A percentile compares a stretch with the other conserved stretches of the same genome.
Evolutionary conservation across 2,113 vertebrate genomes (phyloP).

Genomic region (Silurus meridionalis): DNA sequence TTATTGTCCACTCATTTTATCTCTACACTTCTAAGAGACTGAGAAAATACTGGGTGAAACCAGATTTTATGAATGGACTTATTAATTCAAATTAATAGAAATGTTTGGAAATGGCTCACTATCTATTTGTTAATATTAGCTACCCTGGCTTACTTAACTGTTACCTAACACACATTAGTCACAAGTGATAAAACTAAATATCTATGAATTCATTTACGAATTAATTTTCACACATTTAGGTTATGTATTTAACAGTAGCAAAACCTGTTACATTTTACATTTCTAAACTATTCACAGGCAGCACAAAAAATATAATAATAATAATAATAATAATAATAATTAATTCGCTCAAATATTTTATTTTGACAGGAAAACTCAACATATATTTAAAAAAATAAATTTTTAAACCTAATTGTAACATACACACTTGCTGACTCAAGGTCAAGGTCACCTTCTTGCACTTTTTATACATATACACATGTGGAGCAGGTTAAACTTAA

Average conservation of each 20-base stretch:
- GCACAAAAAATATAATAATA: background rate
- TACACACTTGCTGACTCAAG: too few relatives aligned
- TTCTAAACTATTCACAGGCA: too few relatives aligned
- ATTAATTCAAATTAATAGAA: background rate
- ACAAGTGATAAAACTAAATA: background rate
- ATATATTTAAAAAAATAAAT: too few relatives aligned
- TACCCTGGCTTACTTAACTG: background rate
- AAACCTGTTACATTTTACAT: background rate
- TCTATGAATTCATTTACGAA: background rate
- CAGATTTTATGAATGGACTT: background rate
- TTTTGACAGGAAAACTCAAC: too few relatives aligned
- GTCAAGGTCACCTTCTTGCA: too few relatives aligned
- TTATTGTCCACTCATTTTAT: constrained; percentile 14
- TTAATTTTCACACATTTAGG: background rate
- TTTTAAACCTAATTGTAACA: too few relatives aligned
- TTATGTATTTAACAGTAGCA: background rate
- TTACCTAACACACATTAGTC: background rate
- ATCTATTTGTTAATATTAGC: background rate
- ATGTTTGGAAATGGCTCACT: background rate
- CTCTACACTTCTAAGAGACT: constrained; percentile 7
- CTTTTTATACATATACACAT: too few relatives aligned
- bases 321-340: too few relatives aligned
- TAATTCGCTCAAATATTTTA: too few relatives aligned
- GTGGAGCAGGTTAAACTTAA: too few relatives aligned
- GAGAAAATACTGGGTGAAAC: background rate